Conservation (phyloP, 2,888 invertebrate species). For the Spodoptera exigua region DNA sequence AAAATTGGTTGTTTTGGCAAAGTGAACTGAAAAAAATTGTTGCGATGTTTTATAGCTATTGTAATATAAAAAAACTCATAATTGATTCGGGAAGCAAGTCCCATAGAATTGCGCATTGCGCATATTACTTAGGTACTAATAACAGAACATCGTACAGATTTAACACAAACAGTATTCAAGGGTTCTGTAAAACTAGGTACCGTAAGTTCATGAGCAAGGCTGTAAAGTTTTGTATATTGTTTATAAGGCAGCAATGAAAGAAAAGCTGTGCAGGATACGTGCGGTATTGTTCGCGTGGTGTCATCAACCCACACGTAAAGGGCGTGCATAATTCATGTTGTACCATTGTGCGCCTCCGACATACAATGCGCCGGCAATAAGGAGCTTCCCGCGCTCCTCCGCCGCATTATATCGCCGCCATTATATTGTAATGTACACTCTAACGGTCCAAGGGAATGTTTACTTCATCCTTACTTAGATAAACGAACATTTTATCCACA, state of each 20-base stretch:
- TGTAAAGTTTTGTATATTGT: conserved; percentile 28
- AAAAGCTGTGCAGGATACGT: conserved; percentile 59
- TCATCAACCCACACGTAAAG: conserved; percentile 78
- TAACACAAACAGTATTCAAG: conserved; percentile 3
- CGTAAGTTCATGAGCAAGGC: conserved; percentile 43
- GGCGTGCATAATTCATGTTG: conserved; percentile 81
- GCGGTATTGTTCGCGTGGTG: conserved; percentile 66
- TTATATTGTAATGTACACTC: conserved; percentile 35
- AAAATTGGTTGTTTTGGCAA: conserved; percentile 7
- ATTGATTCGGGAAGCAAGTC: too few species aligned
- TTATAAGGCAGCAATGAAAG: conserved; percentile 62
- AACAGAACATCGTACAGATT: not conserved
- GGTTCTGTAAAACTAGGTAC: conserved; percentile 17
- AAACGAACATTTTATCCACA: not conserved
- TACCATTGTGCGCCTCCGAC: conserved; percentile 71
- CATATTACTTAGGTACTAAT: too few species aligned
- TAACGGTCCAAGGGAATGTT: conserved; percentile 34
- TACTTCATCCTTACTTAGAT: conserved; percentile 17
- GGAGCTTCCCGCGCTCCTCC: conserved; percentile 49
- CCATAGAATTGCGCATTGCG: too few species aligned
- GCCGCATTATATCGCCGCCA: conserved; percentile 24
- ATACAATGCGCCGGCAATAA: conserved; percentile 54
- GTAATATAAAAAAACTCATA: too few species aligned
- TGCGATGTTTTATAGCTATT: too few species aligned
- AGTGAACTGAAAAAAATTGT: too few species aligned